phyloP scores from a whole-genome alignment of 2,797 vertebrate species.

The Tolypeutes matacus region DNA sequence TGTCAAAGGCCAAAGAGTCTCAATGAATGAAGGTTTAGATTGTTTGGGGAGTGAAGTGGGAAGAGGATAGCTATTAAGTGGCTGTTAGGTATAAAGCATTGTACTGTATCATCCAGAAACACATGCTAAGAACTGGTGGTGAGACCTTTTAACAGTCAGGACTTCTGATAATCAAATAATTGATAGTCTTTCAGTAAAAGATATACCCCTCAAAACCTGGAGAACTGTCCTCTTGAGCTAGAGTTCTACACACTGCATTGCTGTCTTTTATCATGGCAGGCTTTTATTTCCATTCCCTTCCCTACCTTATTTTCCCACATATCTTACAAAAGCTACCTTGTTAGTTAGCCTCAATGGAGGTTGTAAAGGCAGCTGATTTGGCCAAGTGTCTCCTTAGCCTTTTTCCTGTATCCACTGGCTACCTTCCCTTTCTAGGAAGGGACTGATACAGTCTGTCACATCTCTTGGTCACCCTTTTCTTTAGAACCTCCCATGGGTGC shows the following conservation, averaged over 20 bases:
- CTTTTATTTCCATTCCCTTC: constrained; percentile 8
- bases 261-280: not conserved
- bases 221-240: not conserved
- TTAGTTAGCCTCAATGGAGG: not conserved
- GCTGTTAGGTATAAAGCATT: not conserved
- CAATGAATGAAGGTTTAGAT: not conserved
- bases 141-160: not conserved
- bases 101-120: not conserved
- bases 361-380: not conserved
- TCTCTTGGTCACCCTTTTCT: constrained; percentile 24
- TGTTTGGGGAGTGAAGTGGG: not conserved
- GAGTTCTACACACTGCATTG: not conserved
- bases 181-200: not conserved
- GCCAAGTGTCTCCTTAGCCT: not conserved
- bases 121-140: not conserved
- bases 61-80: not conserved
- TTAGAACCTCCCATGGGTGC: not conserved
- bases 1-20: not conserved
- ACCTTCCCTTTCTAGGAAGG: not conserved
- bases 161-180: not conserved
- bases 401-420: not conserved
- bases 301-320: not conserved
- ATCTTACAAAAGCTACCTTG: constrained; percentile 19
- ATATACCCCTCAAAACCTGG: not conserved
- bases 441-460: not conserved